Evolutionary conservation across 2,888 invertebrate species (phyloP).

Genomic region (Lasioglossum vierecki): DNA sequence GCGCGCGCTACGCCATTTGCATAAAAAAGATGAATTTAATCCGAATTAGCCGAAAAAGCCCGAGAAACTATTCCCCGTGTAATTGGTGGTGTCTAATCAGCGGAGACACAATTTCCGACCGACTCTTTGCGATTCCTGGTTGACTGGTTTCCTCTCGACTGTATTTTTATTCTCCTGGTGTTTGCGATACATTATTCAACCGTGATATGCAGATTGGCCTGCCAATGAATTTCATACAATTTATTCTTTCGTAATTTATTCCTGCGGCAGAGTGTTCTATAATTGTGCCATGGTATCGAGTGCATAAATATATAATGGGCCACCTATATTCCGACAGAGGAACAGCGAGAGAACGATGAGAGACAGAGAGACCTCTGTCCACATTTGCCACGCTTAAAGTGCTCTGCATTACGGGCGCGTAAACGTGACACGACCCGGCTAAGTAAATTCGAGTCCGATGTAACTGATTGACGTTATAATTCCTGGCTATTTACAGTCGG

Average conservation of each 20-base stretch:
- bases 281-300: conserved; percentile 49
- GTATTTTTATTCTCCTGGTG: background rate
- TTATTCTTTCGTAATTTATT: conserved; percentile 53
- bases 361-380: conserved; percentile 10
- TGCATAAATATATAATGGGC: conserved; percentile 56
- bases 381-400: conserved; percentile 45
- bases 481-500: conserved; percentile 18
- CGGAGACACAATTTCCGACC: background rate
- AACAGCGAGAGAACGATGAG: background rate
- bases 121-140: background rate
- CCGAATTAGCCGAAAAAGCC: background rate
- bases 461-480: conserved; percentile 44
- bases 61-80: background rate
- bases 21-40: background rate
- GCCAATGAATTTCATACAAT: conserved; percentile 32
- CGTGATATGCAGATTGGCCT: background rate
- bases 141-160: background rate
- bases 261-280: conserved; percentile 46
- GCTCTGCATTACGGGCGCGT: conserved; percentile 43
- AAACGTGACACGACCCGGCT: conserved; percentile 20
- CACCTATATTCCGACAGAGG: conserved; percentile 33
- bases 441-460: conserved; percentile 28
- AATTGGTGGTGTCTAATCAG: background rate
- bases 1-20: background rate
- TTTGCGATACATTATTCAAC: conserved; percentile 32